Evolutionary conservation across 2,113 vertebrate species (phyloP), one percentile per base, ranked within the genome.

Genomic region (Hemicordylus capensis): DNA sequence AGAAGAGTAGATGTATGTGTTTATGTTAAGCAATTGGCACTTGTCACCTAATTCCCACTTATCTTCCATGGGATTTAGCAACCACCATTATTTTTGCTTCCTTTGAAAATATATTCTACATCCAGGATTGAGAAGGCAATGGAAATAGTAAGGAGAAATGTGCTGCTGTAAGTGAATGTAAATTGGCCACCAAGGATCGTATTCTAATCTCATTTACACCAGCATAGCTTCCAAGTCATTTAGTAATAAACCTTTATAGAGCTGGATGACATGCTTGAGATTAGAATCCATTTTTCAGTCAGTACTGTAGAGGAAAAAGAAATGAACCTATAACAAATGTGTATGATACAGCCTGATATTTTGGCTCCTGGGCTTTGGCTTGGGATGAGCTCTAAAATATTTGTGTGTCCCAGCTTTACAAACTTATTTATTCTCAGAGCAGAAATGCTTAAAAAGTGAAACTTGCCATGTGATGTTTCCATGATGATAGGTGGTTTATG

Each of bases 401-500:
- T 51, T 11, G 37, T 5, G 14, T 22, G 1, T 1, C 67, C 0
- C 31, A 85, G n/a, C 46, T 24, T 12, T 73, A 56, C 1, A 78
- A 42, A 8, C 24, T 79, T 88, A 42, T 63, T 72, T 69, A 75
- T 85, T 6, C 20, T 78, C n/a, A 81, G 77, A 37, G 48, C 12
- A 80, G 1, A 83, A 20, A 81, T 28, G 46, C 1, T 85, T 61
- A 54, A 72, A 72, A 85, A 85, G 56, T 37, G 31, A 85, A 88
- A 15, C 74, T 82, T 92, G 84, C 4, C 56, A 4, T 59, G 2
- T 37, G 12, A n/a, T 74, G 0, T 4, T 87, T 89, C 76, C 37
- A 74, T 85, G 88, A 85, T 56, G 80, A 34, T 39, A 76, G 10
- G 5, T 85, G 26, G 88, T 77, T 80, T 80, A 26, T 81, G 26